phyloP scores from a whole-genome alignment of 2,888 invertebrate genomes.

The Seladonia tumulorum region DNA sequence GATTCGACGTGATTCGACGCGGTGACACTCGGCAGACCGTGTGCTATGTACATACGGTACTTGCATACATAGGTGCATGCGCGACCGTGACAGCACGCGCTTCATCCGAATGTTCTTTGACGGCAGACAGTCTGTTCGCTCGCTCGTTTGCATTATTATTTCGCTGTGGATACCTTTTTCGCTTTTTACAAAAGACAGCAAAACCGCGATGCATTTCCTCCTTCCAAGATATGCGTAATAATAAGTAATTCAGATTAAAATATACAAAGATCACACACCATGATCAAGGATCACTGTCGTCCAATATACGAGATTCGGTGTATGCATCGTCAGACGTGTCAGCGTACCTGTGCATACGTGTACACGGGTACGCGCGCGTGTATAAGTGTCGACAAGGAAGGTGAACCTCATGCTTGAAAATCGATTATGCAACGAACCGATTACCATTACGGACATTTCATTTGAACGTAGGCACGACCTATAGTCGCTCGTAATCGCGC shows the following conservation, averaged over 20 bases:
- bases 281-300: neutral
- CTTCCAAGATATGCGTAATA: neutral
- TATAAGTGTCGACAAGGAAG: constrained; percentile 1
- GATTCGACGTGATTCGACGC: no score
- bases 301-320: neutral
- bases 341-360: neutral
- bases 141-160: neutral
- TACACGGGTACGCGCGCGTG: neutral
- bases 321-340: no score
- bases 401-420: constrained; percentile 17
- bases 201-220: neutral
- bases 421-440: constrained; percentile 38
- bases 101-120: neutral
- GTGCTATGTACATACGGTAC: no score
- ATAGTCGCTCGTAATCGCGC: constrained; percentile 35
- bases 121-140: neutral
- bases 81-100: neutral
- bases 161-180: neutral
- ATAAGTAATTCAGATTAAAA: neutral
- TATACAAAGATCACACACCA: neutral
- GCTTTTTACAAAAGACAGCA: neutral
- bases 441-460: constrained; percentile 32
- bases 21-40: neutral
- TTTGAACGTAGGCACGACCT: constrained; percentile 34
- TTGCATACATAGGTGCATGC: neutral